phyloP scores from a whole-genome alignment of 2,888 invertebrate genomes.

The Ligdia adustata region DNA sequence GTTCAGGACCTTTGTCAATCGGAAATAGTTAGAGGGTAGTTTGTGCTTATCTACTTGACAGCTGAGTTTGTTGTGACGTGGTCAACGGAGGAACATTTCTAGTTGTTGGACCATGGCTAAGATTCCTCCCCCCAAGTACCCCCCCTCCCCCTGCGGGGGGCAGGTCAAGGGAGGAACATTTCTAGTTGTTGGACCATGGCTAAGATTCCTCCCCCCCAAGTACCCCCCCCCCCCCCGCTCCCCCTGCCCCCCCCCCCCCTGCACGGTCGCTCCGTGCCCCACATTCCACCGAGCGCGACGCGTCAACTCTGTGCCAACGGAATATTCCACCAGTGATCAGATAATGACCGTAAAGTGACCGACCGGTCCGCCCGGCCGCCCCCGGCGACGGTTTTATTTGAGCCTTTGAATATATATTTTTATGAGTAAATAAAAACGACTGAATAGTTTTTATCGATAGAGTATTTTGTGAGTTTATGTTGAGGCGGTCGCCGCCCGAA shows the following conservation, averaged over 20 bases:
- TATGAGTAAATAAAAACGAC: conserved; percentile 83
- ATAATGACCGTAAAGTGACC: conserved; percentile 29
- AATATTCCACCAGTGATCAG: conserved; percentile 66
- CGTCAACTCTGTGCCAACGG: conserved; percentile 51
- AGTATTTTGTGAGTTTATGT: conserved; percentile 79
- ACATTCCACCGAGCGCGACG: conserved; percentile 42
- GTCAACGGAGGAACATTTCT: no score
- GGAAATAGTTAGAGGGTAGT: no score
- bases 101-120: no score
- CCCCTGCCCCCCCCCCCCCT: not conserved
- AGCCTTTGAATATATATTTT: conserved; percentile 83
- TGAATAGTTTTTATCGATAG: conserved; percentile 83
- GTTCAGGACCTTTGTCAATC: no score
- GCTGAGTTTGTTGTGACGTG: no score
- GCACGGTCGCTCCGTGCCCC: conserved; percentile 18
- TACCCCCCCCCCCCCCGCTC: not conserved
- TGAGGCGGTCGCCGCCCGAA: conserved; percentile 60
- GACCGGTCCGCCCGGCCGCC: conserved; percentile 42
- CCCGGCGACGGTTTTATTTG: conserved; percentile 74
- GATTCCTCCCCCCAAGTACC: no score
- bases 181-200: not conserved
- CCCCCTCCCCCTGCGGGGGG: no score
- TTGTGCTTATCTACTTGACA: no score
- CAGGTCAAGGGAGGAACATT: no score
- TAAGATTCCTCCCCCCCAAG: not conserved